Evolutionary conservation across 2,888 invertebrate species (phyloP), one percentile per base, ranked within the genome.

Genomic region (Scotopteryx bipunctaria): DNA sequence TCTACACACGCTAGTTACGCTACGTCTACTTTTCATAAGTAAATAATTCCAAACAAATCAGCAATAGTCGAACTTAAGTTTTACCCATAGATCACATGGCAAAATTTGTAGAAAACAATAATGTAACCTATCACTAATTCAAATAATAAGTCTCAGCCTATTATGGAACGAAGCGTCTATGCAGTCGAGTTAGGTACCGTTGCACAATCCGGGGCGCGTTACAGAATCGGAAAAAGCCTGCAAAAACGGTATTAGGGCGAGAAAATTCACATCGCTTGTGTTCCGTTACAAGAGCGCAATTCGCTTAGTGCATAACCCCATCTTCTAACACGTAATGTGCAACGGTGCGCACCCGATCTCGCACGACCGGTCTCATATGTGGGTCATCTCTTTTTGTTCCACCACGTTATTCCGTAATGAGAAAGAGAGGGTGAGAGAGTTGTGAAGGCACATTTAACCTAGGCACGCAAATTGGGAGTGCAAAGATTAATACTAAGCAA

Each of bases 321-420:
- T 81, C 85, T 84, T 84, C 84, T 83, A 85, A 82, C 83, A 86
- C 85, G 88, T 87, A 87, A 87, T 83, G 78, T 80, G 84, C 86
- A 87, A 84, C 89, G 87, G 86, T 81, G 86, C 83, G 83, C 81
- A 75, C 86, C 83, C 84, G 84, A 89, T 88, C 89, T 85, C 81
- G 86, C 81, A 79, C 86, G 85, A 88, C 90, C 89, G 88, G 89
- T 88, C 82, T 74, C 69, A 76, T 84, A 91, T 85, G 82, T 91
- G 73, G 91, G 91, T 83, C 89, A 88, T 90, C 87, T 88, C 89
- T 91, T 91, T 91, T 91, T 91, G 88, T 89, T 91, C 81, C 82
- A 84, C 81, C 81, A 82, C 83, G 76, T 72, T 85, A 85, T 87
- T 84, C 88, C 81, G 87, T 86, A 91, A 91, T 89, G 86, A 88